A percentile compares a stretch with the other conserved stretches of the same genome.
Evolutionary conservation across 2,113 vertebrate species (phyloP).

Genomic region (Quiscalus mexicanus): DNA sequence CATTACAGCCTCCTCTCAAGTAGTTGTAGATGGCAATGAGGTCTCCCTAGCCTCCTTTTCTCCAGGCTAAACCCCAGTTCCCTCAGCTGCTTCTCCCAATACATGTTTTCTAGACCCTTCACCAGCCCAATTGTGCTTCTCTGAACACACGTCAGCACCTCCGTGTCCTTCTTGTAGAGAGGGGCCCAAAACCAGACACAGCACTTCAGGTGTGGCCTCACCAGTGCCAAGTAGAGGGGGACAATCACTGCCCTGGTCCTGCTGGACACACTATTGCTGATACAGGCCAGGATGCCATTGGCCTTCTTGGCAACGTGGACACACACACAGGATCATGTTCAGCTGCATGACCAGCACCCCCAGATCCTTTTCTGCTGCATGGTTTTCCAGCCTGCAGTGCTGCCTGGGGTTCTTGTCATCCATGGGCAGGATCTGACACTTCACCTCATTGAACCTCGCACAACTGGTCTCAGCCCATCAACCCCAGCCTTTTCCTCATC

Average conservation of each 20-base stretch:
- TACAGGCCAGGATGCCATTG: neutral
- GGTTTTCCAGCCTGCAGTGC: neutral
- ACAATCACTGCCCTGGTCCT: neutral
- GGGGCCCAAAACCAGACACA: neutral
- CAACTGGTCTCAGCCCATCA: rapidly evolving
- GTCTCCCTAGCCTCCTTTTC: neutral
- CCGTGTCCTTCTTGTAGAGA: neutral
- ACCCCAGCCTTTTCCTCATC: neutral
- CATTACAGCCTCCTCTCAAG: neutral
- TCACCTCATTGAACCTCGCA: rapidly evolving
- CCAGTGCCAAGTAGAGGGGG: rapidly evolving
- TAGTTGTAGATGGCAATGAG: neutral
- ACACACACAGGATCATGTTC: neutral
- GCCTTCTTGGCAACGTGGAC: neutral
- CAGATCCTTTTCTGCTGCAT: neutral
- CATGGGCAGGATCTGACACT: neutral
- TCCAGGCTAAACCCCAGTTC: neutral
- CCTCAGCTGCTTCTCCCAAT: neutral
- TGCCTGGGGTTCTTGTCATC: neutral
- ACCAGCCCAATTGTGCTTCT: neutral
- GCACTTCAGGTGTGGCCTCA: neutral
- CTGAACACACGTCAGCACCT: rapidly evolving
- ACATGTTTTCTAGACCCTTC: neutral
- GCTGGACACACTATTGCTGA: neutral
- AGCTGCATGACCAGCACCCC: rapidly evolving